Conservation (phyloP, 1,140 invertebrate species). For the Drosophila pseudoobscura region DNA sequence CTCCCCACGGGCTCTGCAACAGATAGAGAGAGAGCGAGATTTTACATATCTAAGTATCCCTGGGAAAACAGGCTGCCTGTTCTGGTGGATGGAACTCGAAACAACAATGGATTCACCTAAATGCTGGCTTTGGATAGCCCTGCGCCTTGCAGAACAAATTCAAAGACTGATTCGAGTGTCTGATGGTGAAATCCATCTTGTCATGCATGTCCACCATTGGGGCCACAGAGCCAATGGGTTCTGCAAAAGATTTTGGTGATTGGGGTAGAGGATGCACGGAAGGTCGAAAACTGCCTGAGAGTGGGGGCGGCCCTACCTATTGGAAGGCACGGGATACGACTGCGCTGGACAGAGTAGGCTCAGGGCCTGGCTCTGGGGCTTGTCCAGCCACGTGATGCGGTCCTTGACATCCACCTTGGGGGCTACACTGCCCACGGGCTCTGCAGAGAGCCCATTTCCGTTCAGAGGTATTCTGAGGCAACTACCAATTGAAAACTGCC, state of each 20-base stretch:
- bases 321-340: constrained; percentile 87
- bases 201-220: constrained; percentile 86
- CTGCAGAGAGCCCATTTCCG: constrained; percentile 45
- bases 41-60: constrained; percentile 38
- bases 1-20: constrained; percentile 83
- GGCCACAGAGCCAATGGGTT: constrained; percentile 88
- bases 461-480: background rate
- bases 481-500: constrained; percentile 44
- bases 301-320: constrained; percentile 85
- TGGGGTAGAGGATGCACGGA: background rate
- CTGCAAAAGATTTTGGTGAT: constrained; percentile 76
- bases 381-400: constrained; percentile 85
- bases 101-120: constrained; percentile 84
- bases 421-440: constrained; percentile 86
- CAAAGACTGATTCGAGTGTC: constrained; percentile 39
- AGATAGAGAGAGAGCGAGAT: constrained; percentile 1
- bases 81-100: background rate
- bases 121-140: constrained; percentile 87
- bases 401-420: constrained; percentile 86
- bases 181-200: constrained; percentile 61
- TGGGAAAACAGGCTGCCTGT: background rate
- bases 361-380: constrained; percentile 79
- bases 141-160: constrained; percentile 86
- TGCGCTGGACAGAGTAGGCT: constrained; percentile 86
- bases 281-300: constrained; percentile 52